phyloP scores from a whole-genome alignment of 2,797 vertebrate genomes.

The Euthynnus affinis region DNA sequence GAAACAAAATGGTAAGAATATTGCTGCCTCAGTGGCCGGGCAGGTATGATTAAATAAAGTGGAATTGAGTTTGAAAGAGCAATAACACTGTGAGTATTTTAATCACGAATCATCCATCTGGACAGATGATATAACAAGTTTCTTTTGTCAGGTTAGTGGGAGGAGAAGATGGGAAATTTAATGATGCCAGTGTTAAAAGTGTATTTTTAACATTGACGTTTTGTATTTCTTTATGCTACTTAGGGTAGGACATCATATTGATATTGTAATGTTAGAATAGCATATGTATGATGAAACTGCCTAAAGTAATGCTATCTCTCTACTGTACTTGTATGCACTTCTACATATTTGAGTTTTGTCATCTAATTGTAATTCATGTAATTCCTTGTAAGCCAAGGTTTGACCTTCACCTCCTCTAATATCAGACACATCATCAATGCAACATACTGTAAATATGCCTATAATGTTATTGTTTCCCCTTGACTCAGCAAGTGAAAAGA shows the following conservation, averaged over 20 bases:
- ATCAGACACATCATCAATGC: no score
- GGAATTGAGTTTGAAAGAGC: not conserved
- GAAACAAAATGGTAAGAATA: not conserved
- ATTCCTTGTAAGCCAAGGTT: no score
- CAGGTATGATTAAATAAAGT: not conserved
- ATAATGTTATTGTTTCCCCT: not conserved
- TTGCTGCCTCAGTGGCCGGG: not conserved
- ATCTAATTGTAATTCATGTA: no score
- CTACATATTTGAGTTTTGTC: no score
- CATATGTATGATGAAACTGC: not conserved
- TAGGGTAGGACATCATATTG: not conserved
- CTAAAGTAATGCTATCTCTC: not conserved
- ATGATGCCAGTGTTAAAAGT: not conserved
- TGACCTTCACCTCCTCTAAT: no score
- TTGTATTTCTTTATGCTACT: not conserved
- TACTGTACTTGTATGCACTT: not conserved
- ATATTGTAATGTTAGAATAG: not conserved
- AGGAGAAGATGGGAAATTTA: not conserved
- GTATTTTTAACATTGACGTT: no score
- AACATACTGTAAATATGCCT: not conserved
- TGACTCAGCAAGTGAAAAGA: not conserved
- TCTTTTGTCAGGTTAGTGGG: conserved; percentile 1
- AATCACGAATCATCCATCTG: conserved; percentile 34
- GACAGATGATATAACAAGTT: conserved; percentile 7
- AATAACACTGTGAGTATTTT: conserved; percentile 17